These are phyloP conservation scores for Saguinus oedipus DNA, from an alignment of 2,797 vertebrate species.

Conservation along the genomic window DNA sequence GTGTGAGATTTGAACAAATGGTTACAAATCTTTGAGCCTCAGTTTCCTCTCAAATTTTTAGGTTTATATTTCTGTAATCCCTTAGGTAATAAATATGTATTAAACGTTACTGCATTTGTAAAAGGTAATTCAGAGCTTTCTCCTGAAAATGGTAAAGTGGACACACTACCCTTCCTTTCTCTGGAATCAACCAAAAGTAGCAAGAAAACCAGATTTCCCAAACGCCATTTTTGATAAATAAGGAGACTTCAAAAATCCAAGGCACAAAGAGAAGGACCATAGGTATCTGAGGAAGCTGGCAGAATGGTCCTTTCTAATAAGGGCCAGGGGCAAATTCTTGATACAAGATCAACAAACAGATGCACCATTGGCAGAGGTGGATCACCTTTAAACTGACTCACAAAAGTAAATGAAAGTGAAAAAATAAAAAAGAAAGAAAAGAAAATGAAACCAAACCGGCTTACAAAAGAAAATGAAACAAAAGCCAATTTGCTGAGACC, in stretches of 20 bases:
- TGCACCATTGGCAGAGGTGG: background rate
- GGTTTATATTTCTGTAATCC: background rate
- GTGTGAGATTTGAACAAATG: background rate
- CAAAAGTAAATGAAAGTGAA: background rate
- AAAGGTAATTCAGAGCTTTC: background rate
- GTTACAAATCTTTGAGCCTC: background rate
- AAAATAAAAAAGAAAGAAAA: background rate
- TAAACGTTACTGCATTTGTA: background rate
- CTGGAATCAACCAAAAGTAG: background rate
- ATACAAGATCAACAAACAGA: background rate
- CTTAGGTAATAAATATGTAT: background rate
- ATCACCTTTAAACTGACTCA: background rate
- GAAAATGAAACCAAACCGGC: too few species aligned
- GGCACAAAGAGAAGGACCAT: accelerated
- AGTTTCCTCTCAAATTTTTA: background rate
- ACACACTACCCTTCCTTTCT: background rate
- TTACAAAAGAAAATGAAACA: background rate
- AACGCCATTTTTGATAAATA: background rate
- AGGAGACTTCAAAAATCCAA: background rate
- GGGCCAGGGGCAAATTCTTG: background rate
- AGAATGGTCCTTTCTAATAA: background rate
- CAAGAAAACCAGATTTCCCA: background rate
- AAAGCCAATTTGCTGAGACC: background rate
- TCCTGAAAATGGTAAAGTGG: background rate
- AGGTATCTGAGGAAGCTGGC: background rate